Base-by-base conservation (phyloP, 2,797 vertebrate species). In the Crenichthys baileyi region DNA sequence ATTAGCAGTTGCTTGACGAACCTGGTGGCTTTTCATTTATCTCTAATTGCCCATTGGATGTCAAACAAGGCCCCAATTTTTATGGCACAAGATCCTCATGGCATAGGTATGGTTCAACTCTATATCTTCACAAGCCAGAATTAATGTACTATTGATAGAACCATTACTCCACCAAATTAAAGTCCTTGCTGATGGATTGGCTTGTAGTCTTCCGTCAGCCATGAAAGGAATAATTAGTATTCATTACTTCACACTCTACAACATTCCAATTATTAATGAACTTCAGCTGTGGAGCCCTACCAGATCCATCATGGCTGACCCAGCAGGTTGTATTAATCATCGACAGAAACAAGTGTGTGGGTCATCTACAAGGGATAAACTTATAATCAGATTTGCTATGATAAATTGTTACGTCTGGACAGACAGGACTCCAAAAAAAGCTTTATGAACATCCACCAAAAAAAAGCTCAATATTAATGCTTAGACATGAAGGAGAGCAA, bases 251-350 rank as follows among this genome's bases (percentile, higher is more conserved):
- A 97, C 97, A 98, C 97, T 97, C 97, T 96, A 95, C 96, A 99
- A 99, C 97, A 97, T 97, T 98, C 97, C 97, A 99, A 97, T 99
- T 99, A 98, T 99, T 99, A 98, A 99, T 99, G 97, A 98, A 99
- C 97, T 99, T 98, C 97, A 98, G 96, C 96, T 96, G 95, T 96
- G 96, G 95, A 96, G 96, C 95, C 94, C 90, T 85, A 96, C 94
- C 94, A 86, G 96, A 99, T 99, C 96, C 97, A 98, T 99, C 97
- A 99, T 92, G 94, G 96, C 94, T 91, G 93, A 91, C 92, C 94
- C 93, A 91, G 94, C 90, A 95, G 94, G 93, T 94, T 96, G 95
- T 95, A 96, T 97, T 97, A 97, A 97, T 96, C 96, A 96, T 89
- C 65, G 94, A 94, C 90, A 95, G 95, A 94, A 96, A 94, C 96